These are phyloP conservation scores for Pristionchus japonicus DNA, from an alignment of 2,888 invertebrate genomes.

Conservation along the genomic window DNA sequence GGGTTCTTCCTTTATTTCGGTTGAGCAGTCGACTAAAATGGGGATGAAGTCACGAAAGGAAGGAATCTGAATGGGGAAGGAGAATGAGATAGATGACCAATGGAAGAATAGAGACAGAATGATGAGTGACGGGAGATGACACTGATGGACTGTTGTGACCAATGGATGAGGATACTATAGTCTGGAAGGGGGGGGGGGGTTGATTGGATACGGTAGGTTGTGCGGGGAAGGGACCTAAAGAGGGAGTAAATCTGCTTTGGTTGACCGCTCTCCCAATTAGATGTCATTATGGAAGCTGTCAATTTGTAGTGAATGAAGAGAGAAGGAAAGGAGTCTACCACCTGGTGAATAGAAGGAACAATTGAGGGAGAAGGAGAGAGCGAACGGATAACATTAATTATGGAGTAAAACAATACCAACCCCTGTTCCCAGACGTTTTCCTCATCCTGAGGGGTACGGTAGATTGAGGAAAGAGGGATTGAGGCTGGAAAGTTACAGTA, in stretches of 20 bases:
- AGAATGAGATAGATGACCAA: conserved; percentile 30
- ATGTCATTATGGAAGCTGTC: conserved; percentile 32
- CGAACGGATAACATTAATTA: not conserved
- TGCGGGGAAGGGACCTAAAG: not conserved
- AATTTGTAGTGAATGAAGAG: conserved; percentile 29
- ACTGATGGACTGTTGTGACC: not conserved
- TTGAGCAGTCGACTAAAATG: conserved; percentile 8
- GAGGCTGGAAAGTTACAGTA: not conserved
- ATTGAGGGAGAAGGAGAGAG: not conserved
- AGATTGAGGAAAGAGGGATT: not conserved
- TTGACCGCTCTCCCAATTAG: conserved; percentile 25
- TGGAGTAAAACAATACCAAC: conserved; percentile 10
- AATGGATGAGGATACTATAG: not conserved
- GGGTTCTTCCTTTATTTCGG: conserved; percentile 25
- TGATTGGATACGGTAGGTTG: not conserved
- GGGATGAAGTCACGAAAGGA: conserved; percentile 14
- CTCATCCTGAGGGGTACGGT: not conserved
- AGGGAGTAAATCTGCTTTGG: conserved; percentile 19
- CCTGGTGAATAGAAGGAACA: conserved; percentile 17
- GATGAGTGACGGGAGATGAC: no score
- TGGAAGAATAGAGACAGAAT: not conserved
- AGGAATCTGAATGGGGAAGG: not conserved
- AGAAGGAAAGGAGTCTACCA: not conserved
- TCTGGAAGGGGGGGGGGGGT: not conserved
- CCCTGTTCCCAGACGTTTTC: not conserved